A percentile compares a stretch with the other conserved stretches of the same genome.
phyloP scores from a whole-genome alignment of 2,113 vertebrate species.

The Etia nguti region DNA sequence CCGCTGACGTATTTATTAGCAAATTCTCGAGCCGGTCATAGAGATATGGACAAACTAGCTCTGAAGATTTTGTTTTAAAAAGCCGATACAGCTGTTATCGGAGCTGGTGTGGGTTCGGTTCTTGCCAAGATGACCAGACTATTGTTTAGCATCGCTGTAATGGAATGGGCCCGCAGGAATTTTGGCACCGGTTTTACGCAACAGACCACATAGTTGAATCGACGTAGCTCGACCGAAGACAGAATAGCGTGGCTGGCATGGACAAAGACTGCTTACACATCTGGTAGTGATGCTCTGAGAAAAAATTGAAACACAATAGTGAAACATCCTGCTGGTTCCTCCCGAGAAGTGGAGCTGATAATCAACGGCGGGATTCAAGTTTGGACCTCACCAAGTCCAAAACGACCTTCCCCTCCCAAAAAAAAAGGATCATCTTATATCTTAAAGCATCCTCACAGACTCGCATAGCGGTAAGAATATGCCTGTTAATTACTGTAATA shows the following conservation, averaged over 20 bases:
- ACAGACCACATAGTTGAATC: slow-evolving; percentile 61
- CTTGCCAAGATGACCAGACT: slow-evolving; percentile 58
- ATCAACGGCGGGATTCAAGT: slow-evolving; percentile 44
- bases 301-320: not conserved
- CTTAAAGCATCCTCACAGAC: slow-evolving; percentile 74
- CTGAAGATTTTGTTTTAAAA: not conserved
- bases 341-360: slow-evolving; percentile 21
- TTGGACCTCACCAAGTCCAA: slow-evolving; percentile 61
- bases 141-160: slow-evolving; percentile 40
- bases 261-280: slow-evolving; percentile 24
- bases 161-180: slow-evolving; percentile 61
- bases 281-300: slow-evolving; percentile 28
- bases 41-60: not conserved
- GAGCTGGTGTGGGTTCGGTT: not conserved
- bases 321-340: slow-evolving; percentile 21
- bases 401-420: slow-evolving; percentile 28
- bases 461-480: slow-evolving; percentile 75
- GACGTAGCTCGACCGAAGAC: slow-evolving; percentile 10
- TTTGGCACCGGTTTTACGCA: slow-evolving; percentile 69
- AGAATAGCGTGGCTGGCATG: not conserved
- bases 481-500: not conserved
- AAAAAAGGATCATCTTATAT: slow-evolving; percentile 50
- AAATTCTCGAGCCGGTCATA: not conserved
- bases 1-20: not conserved
- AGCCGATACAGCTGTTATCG: not conserved